A percentile compares a stretch with the other conserved stretches of the same genome.
Evolutionary conservation across 1,140 invertebrate genomes (phyloP).

Genomic region (Plectrocnemia conspersa): DNA sequence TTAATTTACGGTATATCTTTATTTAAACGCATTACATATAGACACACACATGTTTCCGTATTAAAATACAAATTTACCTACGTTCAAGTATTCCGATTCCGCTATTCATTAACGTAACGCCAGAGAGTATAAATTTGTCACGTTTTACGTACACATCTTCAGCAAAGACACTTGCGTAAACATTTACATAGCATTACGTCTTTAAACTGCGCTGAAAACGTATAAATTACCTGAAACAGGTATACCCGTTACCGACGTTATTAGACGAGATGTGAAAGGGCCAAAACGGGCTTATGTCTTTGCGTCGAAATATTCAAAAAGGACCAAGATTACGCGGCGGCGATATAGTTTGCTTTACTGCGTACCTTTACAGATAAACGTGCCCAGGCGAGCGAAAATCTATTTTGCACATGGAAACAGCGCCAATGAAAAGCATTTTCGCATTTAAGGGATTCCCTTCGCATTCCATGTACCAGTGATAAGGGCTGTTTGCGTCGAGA

Average conservation of each 20-base stretch:
- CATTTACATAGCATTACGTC: constrained; percentile 5
- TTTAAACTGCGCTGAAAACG: neutral
- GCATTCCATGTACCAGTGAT: constrained; percentile 11
- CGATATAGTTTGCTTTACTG: constrained; percentile 11
- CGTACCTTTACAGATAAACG: constrained; percentile 24
- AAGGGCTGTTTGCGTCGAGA: constrained; percentile 14
- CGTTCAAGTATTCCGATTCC: too few relatives aligned
- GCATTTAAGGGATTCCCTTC: constrained; percentile 5
- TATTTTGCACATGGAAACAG: constrained; percentile 7
- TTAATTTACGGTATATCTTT: too few relatives aligned
- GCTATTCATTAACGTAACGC: too few relatives aligned
- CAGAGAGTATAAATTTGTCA: too few relatives aligned
- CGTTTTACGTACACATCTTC: too few relatives aligned
- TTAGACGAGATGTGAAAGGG: neutral
- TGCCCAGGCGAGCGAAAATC: constrained; percentile 13
- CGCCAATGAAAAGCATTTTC: neutral
- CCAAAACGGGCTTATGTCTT: neutral
- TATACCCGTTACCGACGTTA: neutral
- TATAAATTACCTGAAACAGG: neutral
- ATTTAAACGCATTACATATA: too few relatives aligned
- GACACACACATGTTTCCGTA: too few relatives aligned
- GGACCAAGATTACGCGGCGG: too few relatives aligned
- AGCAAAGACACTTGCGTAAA: neutral
- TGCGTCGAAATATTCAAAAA: too few relatives aligned
- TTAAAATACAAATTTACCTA: too few relatives aligned